Evolutionary conservation across 1,140 invertebrate species (phyloP).

Genomic region (Acromyrmex charruanus): DNA sequence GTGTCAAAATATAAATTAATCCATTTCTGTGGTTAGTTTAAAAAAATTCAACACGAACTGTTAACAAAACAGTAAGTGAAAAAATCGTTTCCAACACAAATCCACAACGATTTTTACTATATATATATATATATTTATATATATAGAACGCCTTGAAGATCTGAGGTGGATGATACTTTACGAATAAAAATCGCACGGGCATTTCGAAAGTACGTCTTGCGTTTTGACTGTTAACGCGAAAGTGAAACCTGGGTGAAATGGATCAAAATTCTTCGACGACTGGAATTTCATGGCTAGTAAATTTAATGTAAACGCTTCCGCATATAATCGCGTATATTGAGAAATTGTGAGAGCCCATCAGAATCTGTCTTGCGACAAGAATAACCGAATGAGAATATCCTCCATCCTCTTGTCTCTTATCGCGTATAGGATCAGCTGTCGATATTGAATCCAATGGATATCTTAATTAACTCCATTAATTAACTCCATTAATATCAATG

Average conservation of each 20-base stretch:
- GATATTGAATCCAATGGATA: constrained; percentile 12
- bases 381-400: neutral
- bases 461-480: constrained; percentile 53
- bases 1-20: too few relatives aligned
- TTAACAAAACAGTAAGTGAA: too few relatives aligned
- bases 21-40: too few relatives aligned
- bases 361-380: constrained; percentile 5
- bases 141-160: too few relatives aligned
- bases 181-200: neutral
- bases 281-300: constrained; percentile 37
- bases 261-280: neutral
- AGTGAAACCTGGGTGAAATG: constrained; percentile 37
- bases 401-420: neutral
- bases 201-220: constrained; percentile 9
- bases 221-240: neutral
- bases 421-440: neutral
- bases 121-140: too few relatives aligned
- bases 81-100: too few relatives aligned
- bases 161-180: neutral
- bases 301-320: constrained; percentile 22
- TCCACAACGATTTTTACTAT: too few relatives aligned
- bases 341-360: neutral
- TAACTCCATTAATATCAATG: neutral
- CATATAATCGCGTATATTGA: neutral
- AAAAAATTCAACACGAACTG: too few relatives aligned